These are phyloP conservation scores for Triplophysa siluroides DNA, from an alignment of 2,113 vertebrate species.

Conservation along the genomic window DNA sequence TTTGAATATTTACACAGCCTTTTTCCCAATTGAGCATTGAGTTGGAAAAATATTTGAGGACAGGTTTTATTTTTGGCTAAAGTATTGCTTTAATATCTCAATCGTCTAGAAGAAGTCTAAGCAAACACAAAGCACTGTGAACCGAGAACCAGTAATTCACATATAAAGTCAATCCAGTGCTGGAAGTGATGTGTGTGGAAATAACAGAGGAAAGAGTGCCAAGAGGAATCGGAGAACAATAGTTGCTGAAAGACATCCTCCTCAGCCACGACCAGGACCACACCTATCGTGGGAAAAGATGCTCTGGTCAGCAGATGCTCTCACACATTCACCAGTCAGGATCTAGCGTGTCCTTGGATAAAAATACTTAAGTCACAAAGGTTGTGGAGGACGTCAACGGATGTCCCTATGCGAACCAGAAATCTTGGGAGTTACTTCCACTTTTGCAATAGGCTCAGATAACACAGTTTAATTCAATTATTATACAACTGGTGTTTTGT, in stretches of 20 bases:
- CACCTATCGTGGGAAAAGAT: conserved; percentile 37
- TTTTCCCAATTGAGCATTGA: too few species aligned
- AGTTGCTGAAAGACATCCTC: conserved; percentile 51
- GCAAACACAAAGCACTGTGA: conserved; percentile 2
- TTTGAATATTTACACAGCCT: too few species aligned
- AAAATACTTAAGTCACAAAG: conserved; percentile 15
- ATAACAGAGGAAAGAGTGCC: conserved; percentile 5
- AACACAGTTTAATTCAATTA: conserved; percentile 3
- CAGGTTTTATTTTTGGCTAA: too few species aligned
- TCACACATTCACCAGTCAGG: not conserved
- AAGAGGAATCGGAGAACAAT: conserved; percentile 49
- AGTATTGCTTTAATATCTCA: not conserved
- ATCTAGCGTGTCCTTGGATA: conserved; percentile 31
- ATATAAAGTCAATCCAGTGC: conserved; percentile 1
- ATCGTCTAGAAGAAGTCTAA: not conserved
- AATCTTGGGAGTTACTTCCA: conserved; percentile 29
- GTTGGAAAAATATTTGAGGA: too few species aligned
- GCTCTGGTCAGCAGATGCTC: conserved; percentile 19
- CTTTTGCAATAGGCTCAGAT: conserved; percentile 17
- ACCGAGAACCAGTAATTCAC: not conserved
- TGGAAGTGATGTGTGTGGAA: conserved; percentile 27
- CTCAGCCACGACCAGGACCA: not conserved
- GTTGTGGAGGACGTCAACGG: conserved; percentile 25
- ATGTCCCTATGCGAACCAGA: conserved; percentile 31
- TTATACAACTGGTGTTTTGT: conserved; percentile 15